These are phyloP conservation scores for Amphilophus citrinellus DNA, from an alignment of 2,113 vertebrate genomes.

Conservation along the genomic window DNA sequence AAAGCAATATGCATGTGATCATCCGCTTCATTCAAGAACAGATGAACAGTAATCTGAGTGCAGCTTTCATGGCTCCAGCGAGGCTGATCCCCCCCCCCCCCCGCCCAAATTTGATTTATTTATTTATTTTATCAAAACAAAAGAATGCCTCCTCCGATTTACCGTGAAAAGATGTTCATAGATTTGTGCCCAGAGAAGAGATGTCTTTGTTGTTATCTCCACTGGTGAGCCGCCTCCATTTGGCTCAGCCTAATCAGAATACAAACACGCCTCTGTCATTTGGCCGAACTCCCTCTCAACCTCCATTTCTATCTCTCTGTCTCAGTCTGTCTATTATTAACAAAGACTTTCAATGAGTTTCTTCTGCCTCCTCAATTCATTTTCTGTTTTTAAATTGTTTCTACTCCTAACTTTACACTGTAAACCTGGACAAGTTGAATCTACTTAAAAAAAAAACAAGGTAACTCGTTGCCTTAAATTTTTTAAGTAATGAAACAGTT, in stretches of 20 bases:
- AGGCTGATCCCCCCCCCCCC: neutral
- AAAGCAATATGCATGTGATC: conserved; percentile 11
- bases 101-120: neutral
- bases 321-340: conserved; percentile 51
- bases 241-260: conserved; percentile 79
- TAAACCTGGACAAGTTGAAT: too few species aligned
- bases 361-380: conserved; percentile 22
- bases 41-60: conserved; percentile 43
- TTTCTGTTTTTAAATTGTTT: conserved; percentile 4
- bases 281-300: conserved; percentile 66
- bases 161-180: conserved; percentile 74
- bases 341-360: conserved; percentile 45
- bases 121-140: conserved; percentile 53
- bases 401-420: neutral
- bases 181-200: conserved; percentile 73
- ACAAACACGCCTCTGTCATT: conserved; percentile 84
- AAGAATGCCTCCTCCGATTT: conserved; percentile 68
- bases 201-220: conserved; percentile 79
- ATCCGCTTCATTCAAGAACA: conserved; percentile 21
- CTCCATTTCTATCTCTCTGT: conserved; percentile 23
- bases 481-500: too few species aligned
- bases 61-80: conserved; percentile 23
- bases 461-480: too few species aligned
- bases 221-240: conserved; percentile 78
- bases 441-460: too few species aligned